Evolutionary conservation across 2,113 vertebrate species (phyloP).

Genomic region (Glaucomys volans): DNA sequence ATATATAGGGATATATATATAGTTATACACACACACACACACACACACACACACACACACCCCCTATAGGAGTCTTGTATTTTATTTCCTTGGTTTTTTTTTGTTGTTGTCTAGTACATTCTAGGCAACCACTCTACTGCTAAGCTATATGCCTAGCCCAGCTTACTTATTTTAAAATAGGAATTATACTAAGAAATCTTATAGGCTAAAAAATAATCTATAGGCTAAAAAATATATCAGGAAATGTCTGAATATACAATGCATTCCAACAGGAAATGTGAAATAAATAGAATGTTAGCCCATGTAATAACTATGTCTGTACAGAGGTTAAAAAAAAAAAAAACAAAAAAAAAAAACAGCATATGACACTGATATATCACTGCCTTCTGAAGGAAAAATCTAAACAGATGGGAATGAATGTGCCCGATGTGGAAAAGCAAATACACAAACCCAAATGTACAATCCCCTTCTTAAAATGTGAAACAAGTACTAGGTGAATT

Average conservation of each 20-base stretch:
- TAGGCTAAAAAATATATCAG: conserved; percentile 18
- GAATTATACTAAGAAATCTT: not conserved
- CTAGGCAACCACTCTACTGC: not conserved
- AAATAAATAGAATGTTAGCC: conserved; percentile 20
- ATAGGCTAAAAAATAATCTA: not conserved
- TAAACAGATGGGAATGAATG: not conserved
- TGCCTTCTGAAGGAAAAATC: not conserved
- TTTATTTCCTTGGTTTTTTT: not conserved
- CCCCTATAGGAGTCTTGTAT: too few relatives aligned
- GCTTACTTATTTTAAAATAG: not conserved
- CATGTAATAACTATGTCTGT: not conserved
- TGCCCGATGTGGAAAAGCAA: not conserved
- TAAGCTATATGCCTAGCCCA: not conserved
- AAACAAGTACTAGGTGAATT: not conserved
- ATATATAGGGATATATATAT: too few relatives aligned
- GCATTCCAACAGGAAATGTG: conserved; percentile 28
- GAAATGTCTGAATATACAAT: not conserved
- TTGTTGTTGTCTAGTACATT: not conserved
- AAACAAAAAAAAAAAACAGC: not conserved
- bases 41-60: too few relatives aligned
- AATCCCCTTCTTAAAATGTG: not conserved
- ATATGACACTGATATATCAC: not conserved
- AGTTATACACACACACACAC: too few relatives aligned
- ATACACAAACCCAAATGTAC: not conserved
- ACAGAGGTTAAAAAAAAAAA: not conserved